Evolutionary conservation across 2,797 vertebrate genomes (phyloP).

Genomic region (Epinephelus coioides): DNA sequence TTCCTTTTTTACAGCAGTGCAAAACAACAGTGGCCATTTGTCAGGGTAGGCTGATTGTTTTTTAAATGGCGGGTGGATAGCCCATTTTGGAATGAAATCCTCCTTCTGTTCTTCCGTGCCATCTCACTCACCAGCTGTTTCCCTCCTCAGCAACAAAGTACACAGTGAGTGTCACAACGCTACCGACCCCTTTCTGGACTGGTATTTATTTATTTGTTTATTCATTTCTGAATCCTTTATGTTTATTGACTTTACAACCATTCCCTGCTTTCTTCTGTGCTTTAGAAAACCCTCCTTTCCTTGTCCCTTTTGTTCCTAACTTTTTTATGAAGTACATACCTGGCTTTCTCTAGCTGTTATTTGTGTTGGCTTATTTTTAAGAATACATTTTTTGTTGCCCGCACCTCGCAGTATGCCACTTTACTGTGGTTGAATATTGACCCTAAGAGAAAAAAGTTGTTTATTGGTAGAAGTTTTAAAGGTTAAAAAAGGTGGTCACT

Average conservation of each 20-base stretch:
- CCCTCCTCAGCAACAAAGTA: slow-evolving; percentile 90
- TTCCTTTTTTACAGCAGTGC: background rate
- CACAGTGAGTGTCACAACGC: slow-evolving; percentile 88
- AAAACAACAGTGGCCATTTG: background rate
- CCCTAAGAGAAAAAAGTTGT: slow-evolving; percentile 50
- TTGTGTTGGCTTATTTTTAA: slow-evolving; percentile 70
- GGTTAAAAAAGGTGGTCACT: slow-evolving; percentile 52
- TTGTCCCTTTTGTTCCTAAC: slow-evolving; percentile 48
- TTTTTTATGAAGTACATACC: slow-evolving; percentile 50
- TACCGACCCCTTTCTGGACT: slow-evolving; percentile 89
- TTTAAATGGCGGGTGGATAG: slow-evolving; percentile 18
- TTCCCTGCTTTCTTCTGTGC: slow-evolving; percentile 72
- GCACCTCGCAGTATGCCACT: slow-evolving; percentile 73
- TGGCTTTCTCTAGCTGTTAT: slow-evolving; percentile 65
- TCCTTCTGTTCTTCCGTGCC: slow-evolving; percentile 77
- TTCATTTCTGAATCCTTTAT: slow-evolving; percentile 80
- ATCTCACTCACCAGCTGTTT: slow-evolving; percentile 88
- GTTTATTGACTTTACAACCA: slow-evolving; percentile 72
- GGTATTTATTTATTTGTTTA: slow-evolving; percentile 90
- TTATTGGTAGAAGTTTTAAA: slow-evolving; percentile 40
- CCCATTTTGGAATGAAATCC: slow-evolving; percentile 80
- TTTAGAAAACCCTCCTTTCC: slow-evolving; percentile 61
- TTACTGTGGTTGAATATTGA: slow-evolving; percentile 71
- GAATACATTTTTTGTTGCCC: slow-evolving; percentile 72
- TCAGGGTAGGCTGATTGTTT: background rate